A percentile compares a stretch with the other conserved stretches of the same genome.
phyloP scores from a whole-genome alignment of 2,113 vertebrate species.

The Oryzias melastigma region DNA sequence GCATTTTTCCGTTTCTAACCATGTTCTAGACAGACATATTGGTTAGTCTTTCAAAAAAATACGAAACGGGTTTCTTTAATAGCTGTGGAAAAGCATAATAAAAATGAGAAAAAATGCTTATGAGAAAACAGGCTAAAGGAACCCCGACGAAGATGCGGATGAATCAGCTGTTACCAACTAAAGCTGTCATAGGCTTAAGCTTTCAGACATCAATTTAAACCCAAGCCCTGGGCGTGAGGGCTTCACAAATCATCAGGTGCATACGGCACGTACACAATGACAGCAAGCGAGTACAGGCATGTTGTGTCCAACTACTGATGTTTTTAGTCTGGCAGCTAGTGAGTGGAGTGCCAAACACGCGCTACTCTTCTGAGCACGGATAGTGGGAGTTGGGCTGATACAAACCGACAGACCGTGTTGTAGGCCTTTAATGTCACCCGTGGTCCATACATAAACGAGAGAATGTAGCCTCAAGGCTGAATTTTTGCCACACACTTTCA shows the following conservation, averaged over 20 bases:
- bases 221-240: conserved; percentile 25
- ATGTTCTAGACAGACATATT: too few species aligned
- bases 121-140: too few species aligned
- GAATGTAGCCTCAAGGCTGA: conserved; percentile 63
- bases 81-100: too few species aligned
- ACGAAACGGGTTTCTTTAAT: too few species aligned
- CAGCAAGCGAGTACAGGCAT: conserved; percentile 28
- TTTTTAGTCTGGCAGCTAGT: conserved; percentile 34
- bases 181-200: conserved; percentile 35
- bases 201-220: conserved; percentile 50
- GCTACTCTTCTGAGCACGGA: conserved; percentile 30
- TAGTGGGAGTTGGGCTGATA: conserved; percentile 61
- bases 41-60: too few species aligned
- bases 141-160: background rate
- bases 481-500: conserved; percentile 49
- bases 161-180: conserved; percentile 44
- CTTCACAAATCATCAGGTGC: conserved; percentile 37
- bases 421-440: conserved; percentile 72
- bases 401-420: conserved; percentile 69
- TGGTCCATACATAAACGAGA: conserved; percentile 70
- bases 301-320: conserved; percentile 32
- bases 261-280: conserved; percentile 37
- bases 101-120: too few species aligned
- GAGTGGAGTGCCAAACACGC: conserved; percentile 22
- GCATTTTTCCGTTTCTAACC: too few species aligned